phyloP scores from a whole-genome alignment of 2,797 vertebrate species.

The Enteromius anoplus region DNA sequence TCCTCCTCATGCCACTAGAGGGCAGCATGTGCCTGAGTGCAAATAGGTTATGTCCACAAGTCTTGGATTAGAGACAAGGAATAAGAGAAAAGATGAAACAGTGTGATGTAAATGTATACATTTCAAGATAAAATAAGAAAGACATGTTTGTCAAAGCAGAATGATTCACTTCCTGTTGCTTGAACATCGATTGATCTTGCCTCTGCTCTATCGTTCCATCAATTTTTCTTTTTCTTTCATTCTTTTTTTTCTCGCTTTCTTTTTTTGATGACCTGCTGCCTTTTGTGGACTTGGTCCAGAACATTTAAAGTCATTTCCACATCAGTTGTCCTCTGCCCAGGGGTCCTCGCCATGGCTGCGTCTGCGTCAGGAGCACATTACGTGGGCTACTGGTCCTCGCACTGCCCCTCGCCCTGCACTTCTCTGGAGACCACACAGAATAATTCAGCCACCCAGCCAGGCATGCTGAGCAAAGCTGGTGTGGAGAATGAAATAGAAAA shows the following conservation, averaged over 20 bases:
- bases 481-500: slow-evolving; percentile 78
- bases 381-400: slow-evolving; percentile 80
- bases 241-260: slow-evolving; percentile 17
- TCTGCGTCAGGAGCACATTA: slow-evolving; percentile 74
- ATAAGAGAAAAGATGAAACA: slow-evolving; percentile 9
- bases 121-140: slow-evolving; percentile 49
- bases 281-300: slow-evolving; percentile 73
- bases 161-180: background rate
- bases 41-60: background rate
- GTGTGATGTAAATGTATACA: slow-evolving; percentile 55
- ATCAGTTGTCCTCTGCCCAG: slow-evolving; percentile 62
- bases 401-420: slow-evolving; percentile 69
- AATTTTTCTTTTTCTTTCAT: background rate
- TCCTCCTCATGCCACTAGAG: slow-evolving; percentile 66
- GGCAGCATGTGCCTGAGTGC: slow-evolving; percentile 66
- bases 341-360: slow-evolving; percentile 42
- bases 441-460: slow-evolving; percentile 78
- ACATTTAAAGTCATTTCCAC: slow-evolving; percentile 73
- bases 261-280: slow-evolving; percentile 65
- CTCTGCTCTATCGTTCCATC: slow-evolving; percentile 14
- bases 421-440: slow-evolving; percentile 74
- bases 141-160: background rate
- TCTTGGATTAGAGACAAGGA: background rate
- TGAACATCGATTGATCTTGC: background rate
- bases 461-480: slow-evolving; percentile 82